A percentile compares a stretch with the other conserved stretches of the same genome.
These are phyloP conservation scores for Drosophila oshimai DNA, from an alignment of 1,140 invertebrate genomes.

Conservation along the genomic window DNA sequence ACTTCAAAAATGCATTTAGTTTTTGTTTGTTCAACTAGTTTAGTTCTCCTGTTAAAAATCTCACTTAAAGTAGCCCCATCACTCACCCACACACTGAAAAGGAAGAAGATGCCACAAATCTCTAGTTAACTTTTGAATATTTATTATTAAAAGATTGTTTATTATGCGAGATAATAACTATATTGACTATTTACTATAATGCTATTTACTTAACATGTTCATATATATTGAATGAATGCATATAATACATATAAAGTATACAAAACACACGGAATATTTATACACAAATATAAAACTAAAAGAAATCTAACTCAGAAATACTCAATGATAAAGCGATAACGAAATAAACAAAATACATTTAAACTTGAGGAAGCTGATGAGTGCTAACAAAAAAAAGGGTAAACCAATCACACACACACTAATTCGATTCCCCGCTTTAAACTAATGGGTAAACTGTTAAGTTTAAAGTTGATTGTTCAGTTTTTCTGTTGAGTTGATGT, in stretches of 20 bases:
- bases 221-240: conserved; percentile 73
- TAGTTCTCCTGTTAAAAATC: conserved; percentile 34
- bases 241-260: conserved; percentile 47
- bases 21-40: conserved; percentile 40
- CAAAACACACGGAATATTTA: conserved; percentile 28
- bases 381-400: conserved; percentile 18
- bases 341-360: not conserved
- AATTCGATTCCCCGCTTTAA: conserved; percentile 25
- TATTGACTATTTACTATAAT: conserved; percentile 74
- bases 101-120: conserved; percentile 34
- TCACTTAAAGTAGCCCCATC: conserved; percentile 38
- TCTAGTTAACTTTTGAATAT: conserved; percentile 75
- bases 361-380: conserved; percentile 29
- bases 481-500: conserved; percentile 29
- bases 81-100: conserved; percentile 11
- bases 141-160: conserved; percentile 50
- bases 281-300: conserved; percentile 29
- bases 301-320: conserved; percentile 24
- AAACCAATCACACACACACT: conserved; percentile 31
- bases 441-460: conserved; percentile 55
- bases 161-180: conserved; percentile 63
- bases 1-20: conserved; percentile 60
- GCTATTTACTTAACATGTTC: conserved; percentile 68
- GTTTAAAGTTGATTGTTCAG: conserved; percentile 44
- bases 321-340: conserved; percentile 1